phyloP scores from a whole-genome alignment of 2,888 invertebrate genomes.

The Caenorhabditis sp. region DNA sequence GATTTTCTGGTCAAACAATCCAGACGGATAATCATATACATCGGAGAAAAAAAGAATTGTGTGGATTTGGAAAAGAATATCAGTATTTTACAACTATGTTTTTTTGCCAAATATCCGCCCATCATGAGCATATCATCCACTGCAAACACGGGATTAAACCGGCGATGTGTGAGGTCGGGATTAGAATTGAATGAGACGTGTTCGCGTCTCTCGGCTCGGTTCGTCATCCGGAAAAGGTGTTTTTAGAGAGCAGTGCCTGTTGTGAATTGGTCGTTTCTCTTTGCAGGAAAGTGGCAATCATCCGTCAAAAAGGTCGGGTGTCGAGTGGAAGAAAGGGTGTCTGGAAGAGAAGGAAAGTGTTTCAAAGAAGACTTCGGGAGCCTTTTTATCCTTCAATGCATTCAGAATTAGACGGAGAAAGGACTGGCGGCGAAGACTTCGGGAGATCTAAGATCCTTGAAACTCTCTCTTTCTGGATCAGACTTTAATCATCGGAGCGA shows the following conservation, averaged over 20 bases:
- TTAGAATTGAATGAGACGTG: too few relatives aligned
- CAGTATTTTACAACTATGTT: too few relatives aligned
- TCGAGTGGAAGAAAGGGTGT: neutral
- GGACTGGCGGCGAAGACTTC: conserved; percentile 21
- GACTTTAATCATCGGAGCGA: neutral
- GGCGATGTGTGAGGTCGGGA: conserved; percentile 34
- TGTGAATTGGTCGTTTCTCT: too few relatives aligned
- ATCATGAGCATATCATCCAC: conserved; percentile 4
- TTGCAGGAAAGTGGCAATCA: conserved; percentile 16
- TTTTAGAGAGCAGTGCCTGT: neutral
- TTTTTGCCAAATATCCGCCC: too few relatives aligned
- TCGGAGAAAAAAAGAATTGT: too few relatives aligned
- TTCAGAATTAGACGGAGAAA: conserved; percentile 36
- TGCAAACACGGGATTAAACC: conserved; percentile 38
- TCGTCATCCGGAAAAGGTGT: conserved; percentile 13
- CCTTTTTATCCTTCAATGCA: conserved; percentile 43
- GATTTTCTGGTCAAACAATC: too few relatives aligned
- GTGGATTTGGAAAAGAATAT: too few relatives aligned
- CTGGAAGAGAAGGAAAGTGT: conserved; percentile 7
- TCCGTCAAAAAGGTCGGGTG: conserved; percentile 20
- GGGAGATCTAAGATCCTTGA: too few relatives aligned
- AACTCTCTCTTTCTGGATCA: too few relatives aligned
- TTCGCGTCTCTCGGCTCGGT: too few relatives aligned
- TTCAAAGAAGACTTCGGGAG: conserved; percentile 2
- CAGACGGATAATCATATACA: too few relatives aligned